Percentiles rank a stretch among this genome's conserved stretches.
phyloP scores from a whole-genome alignment of 1,140 invertebrate species.

The Aethina tumida region DNA sequence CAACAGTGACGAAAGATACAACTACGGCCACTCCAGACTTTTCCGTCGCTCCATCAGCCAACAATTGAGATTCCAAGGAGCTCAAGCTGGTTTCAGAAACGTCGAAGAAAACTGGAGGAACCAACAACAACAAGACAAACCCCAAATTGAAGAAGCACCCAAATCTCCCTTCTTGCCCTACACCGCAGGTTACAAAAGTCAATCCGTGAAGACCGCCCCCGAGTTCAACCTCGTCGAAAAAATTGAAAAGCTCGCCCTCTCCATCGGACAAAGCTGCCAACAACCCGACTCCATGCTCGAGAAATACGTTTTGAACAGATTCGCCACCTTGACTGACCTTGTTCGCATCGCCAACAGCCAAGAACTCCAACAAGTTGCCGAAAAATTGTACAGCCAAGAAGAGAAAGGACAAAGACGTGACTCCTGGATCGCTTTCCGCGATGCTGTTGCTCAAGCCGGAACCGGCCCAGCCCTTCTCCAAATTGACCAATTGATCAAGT shows the following conservation, averaged over 20 bases:
- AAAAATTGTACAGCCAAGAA: slow-evolving; percentile 37
- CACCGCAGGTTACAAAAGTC: slow-evolving; percentile 43
- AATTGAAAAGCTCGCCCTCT: slow-evolving; percentile 39
- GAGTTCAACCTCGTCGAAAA: slow-evolving; percentile 33
- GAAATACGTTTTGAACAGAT: slow-evolving; percentile 48
- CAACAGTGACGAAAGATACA: too few species aligned
- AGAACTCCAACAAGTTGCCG: slow-evolving; percentile 26
- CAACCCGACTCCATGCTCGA: slow-evolving; percentile 43
- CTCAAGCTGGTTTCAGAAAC: too few species aligned
- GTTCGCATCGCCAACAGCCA: slow-evolving; percentile 47
- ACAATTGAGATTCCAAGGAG: too few species aligned
- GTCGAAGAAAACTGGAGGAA: too few species aligned
- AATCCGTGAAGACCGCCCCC: slow-evolving; percentile 32
- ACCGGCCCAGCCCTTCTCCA: slow-evolving; percentile 51
- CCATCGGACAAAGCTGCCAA: slow-evolving; percentile 48
- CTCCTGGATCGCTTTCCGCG: slow-evolving; percentile 47
- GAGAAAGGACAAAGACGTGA: slow-evolving; percentile 31
- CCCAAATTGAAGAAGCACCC: slow-evolving; percentile 36
- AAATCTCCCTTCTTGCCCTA: slow-evolving; percentile 39
- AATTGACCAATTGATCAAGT: slow-evolving; percentile 49
- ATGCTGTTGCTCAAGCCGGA: slow-evolving; percentile 52
- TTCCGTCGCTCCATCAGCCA: too few species aligned
- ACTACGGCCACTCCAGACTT: too few species aligned
- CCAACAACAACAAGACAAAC: slow-evolving; percentile 31
- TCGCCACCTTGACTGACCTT: slow-evolving; percentile 45